A percentile compares a stretch with the other conserved stretches of the same genome.
These are phyloP conservation scores for Sinocyclocheilus rhinocerous DNA, from an alignment of 2,113 vertebrate species.

Conservation along the genomic window DNA sequence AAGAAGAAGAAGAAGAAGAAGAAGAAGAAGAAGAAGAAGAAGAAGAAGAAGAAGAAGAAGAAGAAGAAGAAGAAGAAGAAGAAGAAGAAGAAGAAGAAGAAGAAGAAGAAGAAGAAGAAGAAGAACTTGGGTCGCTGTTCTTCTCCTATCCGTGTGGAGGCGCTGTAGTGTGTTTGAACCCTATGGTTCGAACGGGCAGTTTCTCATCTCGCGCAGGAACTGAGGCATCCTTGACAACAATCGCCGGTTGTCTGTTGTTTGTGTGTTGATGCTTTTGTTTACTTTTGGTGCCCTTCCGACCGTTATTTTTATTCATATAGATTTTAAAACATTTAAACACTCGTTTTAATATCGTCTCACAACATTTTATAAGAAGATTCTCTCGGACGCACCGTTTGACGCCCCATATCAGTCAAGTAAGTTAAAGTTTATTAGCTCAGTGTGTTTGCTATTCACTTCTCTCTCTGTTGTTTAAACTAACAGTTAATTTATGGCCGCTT, in stretches of 20 bases:
- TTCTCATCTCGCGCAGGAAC: constrained; percentile 25
- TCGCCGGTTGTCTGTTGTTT: constrained; percentile 44
- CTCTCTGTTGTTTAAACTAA: neutral
- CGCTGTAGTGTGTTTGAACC: neutral
- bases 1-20: too few species aligned
- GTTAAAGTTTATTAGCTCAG: constrained; percentile 22
- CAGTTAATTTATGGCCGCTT: neutral
- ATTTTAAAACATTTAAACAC: neutral
- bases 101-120: too few species aligned
- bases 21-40: too few species aligned
- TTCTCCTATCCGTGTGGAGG: constrained; percentile 8
- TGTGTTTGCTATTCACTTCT: neutral
- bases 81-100: too few species aligned
- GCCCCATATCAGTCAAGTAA: constrained; percentile 11
- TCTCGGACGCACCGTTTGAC: neutral
- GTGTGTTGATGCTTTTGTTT: constrained; percentile 55
- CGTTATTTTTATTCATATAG: neutral
- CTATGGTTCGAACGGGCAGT: neutral
- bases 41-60: too few species aligned
- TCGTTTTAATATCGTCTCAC: neutral
- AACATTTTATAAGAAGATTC: neutral
- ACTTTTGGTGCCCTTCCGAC: neutral
- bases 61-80: too few species aligned
- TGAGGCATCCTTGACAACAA: constrained; percentile 38
- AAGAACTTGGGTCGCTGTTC: neutral